A percentile compares a stretch with the other conserved stretches of the same genome.
Conservation (phyloP, 2,113 vertebrate genomes). For the Pleuronectes platessa region DNA sequence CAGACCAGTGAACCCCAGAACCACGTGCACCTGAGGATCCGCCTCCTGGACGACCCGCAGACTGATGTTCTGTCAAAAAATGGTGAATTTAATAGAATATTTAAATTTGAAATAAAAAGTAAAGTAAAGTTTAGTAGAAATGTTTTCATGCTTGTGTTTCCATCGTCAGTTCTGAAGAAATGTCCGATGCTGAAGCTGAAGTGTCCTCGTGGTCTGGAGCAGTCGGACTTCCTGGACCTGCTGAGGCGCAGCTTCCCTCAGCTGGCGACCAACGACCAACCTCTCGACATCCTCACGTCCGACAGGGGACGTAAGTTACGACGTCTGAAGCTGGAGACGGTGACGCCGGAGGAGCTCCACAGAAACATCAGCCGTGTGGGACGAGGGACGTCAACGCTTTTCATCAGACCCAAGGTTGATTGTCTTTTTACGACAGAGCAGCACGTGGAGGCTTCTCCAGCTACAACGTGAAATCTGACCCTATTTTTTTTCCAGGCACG, state of each 20-base stretch:
- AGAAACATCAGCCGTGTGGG: fast-evolving
- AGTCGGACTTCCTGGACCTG: too few relatives aligned
- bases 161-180: conserved; percentile 34
- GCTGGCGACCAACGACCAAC: conserved; percentile 17
- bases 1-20: not conserved
- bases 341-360: conserved; percentile 44
- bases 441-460: too few relatives aligned
- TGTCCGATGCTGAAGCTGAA: conserved; percentile 29
- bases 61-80: conserved; percentile 19
- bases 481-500: not conserved
- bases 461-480: not conserved
- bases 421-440: not conserved
- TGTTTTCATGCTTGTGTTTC: not conserved
- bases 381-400: not conserved
- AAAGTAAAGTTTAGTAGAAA: too few relatives aligned
- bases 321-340: not conserved
- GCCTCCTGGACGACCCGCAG: conserved; percentile 43
- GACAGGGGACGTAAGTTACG: conserved; percentile 29
- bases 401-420: conserved; percentile 48
- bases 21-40: conserved; percentile 39
- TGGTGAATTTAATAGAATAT: conserved; percentile 7
- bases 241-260: conserved; percentile 22
- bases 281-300: conserved; percentile 23
- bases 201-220: too few relatives aligned
- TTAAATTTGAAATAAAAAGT: too few relatives aligned